Evolutionary conservation across 2,797 vertebrate species (phyloP), one percentile per base, ranked within the genome.

Genomic region (Synanceia verrucosa): DNA sequence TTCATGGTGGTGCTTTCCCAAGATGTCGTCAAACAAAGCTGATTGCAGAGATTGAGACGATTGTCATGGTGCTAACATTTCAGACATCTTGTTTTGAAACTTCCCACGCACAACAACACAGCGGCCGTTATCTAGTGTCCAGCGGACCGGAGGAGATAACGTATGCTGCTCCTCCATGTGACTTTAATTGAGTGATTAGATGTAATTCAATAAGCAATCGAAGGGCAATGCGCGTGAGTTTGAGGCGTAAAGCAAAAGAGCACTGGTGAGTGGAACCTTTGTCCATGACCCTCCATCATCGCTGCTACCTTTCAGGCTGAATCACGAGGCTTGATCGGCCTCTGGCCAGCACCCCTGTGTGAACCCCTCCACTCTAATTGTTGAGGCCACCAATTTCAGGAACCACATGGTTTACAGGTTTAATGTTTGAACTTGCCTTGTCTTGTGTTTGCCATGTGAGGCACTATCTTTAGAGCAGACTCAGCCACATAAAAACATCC

Each of bases 171-270:
- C 53, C 76, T 93, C 91, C 93, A 93, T 95, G 94, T 95, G 94
- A 95, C 91, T 94, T 88, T 93, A 94, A 95, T 95, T 94, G 93
- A 92, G 63, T 83, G 91, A 93, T 94, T 94, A 93, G 84, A 70
- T 64, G 76, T 95, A 94, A 95, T 92, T 94, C 86, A 94, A 94
- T 94, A 92, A 94, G 88, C 85, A 81, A 93, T 90, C 76, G 88
- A 88, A 92, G 92, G 89, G 78, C 86, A 83, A 73, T 85, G 90
- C 81, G 85, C 91, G 88, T 93, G 92, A 92, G 91, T 89, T 85
- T 84, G 85, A 91, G 91, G 92, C 89, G 83, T 93, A 94, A 93
- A 93, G 90, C 85, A 89, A 92, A 93, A 93, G 91, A 88, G 79
- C 70, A 66, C 70, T 82, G 65, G 68, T 93, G 88, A 93, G 90